Evolutionary conservation across 2,888 invertebrate genomes (phyloP).

Genomic region (Steinernema hermaphroditum): DNA sequence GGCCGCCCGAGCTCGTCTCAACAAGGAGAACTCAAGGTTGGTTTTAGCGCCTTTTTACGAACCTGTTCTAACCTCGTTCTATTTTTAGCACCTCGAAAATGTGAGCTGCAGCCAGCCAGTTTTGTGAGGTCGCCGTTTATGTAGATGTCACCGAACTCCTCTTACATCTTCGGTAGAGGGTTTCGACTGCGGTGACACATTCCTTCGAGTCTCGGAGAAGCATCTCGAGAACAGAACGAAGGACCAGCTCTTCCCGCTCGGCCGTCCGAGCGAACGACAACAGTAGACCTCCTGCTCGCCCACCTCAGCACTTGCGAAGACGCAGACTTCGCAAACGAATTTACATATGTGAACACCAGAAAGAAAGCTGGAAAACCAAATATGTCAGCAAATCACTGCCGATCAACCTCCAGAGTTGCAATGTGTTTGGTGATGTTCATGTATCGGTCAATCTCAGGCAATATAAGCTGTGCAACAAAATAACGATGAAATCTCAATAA

Average conservation of each 20-base stretch:
- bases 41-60: neutral
- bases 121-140: conserved; percentile 15
- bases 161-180: neutral
- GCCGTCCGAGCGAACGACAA: neutral
- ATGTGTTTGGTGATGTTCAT: conserved; percentile 22
- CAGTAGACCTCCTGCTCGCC: conserved; percentile 2
- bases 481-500: neutral
- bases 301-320: neutral
- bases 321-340: neutral
- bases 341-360: conserved; percentile 10
- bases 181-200: conserved; percentile 12
- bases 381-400: conserved; percentile 14
- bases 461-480: conserved; percentile 14
- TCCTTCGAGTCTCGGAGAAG: neutral
- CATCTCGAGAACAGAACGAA: too few species aligned
- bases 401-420: conserved; percentile 9
- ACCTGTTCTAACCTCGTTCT: neutral
- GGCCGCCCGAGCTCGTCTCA: neutral
- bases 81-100: neutral
- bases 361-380: neutral
- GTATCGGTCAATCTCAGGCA: conserved; percentile 10
- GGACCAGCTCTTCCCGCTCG: neutral
- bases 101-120: neutral
- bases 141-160: conserved; percentile 23
- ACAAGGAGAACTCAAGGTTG: neutral